phyloP scores from a whole-genome alignment of 2,113 vertebrate species.

The Plecturocebus donacophilus region DNA sequence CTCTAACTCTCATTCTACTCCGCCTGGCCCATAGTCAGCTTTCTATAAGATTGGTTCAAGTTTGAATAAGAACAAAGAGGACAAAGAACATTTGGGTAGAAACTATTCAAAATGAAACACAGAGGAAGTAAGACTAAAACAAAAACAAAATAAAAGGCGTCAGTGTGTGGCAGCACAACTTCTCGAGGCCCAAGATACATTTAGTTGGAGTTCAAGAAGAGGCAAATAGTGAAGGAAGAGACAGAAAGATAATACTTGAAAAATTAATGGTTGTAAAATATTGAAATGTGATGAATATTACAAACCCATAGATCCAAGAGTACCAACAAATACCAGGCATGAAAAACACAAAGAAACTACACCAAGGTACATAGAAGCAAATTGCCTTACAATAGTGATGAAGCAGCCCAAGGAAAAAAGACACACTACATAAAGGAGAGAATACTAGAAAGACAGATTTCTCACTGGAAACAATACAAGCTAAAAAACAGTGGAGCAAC shows the following conservation, averaged over 20 bases:
- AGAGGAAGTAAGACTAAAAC: not conserved
- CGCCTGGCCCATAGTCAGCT: not conserved
- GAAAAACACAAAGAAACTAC: not conserved
- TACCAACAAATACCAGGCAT: not conserved
- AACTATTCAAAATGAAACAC: constrained; percentile 1
- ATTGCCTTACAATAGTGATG: not conserved
- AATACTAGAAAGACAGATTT: not conserved
- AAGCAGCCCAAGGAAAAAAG: constrained; percentile 12
- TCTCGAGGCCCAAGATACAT: not conserved
- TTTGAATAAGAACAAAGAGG: not conserved
- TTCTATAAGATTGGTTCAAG: not conserved
- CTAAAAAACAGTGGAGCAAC: not conserved
- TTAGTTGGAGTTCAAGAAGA: not conserved
- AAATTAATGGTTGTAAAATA: not conserved
- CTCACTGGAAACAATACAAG: not conserved
- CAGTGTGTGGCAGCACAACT: not conserved
- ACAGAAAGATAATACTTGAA: not conserved
- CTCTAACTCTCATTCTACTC: not conserved
- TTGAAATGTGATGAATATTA: not conserved
- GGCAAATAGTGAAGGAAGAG: not conserved
- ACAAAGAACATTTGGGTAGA: not conserved
- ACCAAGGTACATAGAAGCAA: not conserved
- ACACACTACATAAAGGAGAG: not conserved
- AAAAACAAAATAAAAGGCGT: not conserved
- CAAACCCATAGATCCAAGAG: not conserved